Percentiles rank a stretch among this genome's conserved stretches.
phyloP scores from a whole-genome alignment of 2,113 vertebrate genomes.

The Poeciliopsis occidentalis region DNA sequence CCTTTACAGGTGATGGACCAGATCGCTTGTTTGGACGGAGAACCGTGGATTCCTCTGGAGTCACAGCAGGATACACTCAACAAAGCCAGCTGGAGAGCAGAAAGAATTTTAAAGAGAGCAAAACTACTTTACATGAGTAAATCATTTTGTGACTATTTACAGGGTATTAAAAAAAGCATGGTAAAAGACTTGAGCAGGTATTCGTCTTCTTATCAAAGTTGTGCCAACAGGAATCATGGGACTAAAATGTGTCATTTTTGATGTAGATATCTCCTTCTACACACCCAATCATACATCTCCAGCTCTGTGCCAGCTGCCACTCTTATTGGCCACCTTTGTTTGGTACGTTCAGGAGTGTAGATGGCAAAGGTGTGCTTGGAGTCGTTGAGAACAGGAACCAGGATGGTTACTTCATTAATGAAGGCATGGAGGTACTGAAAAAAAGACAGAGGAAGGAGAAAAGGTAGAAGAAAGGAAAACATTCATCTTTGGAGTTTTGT shows the following conservation, averaged over 20 bases:
- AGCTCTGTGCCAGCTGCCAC: slow-evolving; percentile 90
- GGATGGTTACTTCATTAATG: slow-evolving; percentile 93
- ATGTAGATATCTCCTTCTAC: neutral
- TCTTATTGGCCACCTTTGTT: slow-evolving; percentile 93
- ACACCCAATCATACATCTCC: slow-evolving; percentile 97
- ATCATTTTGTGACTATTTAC: too few species aligned
- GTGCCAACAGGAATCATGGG: neutral
- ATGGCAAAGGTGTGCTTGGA: slow-evolving; percentile 94
- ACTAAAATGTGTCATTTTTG: neutral
- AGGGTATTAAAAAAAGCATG: too few species aligned
- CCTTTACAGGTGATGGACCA: slow-evolving; percentile 98
- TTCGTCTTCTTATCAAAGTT: too few species aligned
- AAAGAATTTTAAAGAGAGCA: neutral
- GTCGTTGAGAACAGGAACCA: slow-evolving; percentile 92
- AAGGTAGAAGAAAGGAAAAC: neutral
- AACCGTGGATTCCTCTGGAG: slow-evolving; percentile 86
- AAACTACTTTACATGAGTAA: too few species aligned
- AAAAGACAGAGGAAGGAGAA: slow-evolving; percentile 12
- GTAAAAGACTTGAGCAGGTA: too few species aligned
- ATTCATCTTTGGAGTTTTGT: neutral
- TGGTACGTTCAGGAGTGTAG: slow-evolving; percentile 91
- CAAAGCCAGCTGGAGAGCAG: slow-evolving; percentile 84
- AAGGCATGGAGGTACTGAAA: slow-evolving; percentile 94
- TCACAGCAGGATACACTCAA: slow-evolving; percentile 91
- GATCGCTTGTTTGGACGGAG: slow-evolving; percentile 91